Conservation (phyloP, 2,888 invertebrate genomes). For the Tetropium fuscum region DNA sequence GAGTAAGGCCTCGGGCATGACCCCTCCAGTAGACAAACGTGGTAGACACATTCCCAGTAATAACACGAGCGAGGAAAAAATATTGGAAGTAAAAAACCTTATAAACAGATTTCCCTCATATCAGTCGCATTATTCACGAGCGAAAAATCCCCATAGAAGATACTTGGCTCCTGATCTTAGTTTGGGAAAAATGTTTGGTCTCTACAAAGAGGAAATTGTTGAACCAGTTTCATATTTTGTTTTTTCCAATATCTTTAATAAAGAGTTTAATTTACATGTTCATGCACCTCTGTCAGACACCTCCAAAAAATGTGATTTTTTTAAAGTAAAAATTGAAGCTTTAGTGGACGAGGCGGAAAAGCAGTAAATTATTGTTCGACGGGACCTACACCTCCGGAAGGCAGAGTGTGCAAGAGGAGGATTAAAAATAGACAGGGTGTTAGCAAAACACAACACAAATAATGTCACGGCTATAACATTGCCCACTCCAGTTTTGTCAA, state of each 20-base stretch:
- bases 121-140: not conserved
- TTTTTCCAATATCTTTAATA: conserved; percentile 3
- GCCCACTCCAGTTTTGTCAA: conserved; percentile 42
- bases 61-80: no score
- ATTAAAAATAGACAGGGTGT: not conserved
- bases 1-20: no score
- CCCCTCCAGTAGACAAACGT: no score
- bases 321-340: conserved; percentile 4
- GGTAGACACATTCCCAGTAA: no score
- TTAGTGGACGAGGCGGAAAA: conserved; percentile 4
- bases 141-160: not conserved
- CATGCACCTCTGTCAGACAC: conserved; percentile 3
- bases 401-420: not conserved
- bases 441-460: conserved; percentile 10
- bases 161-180: not conserved
- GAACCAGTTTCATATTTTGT: conserved; percentile 4
- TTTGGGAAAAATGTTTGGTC: not conserved
- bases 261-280: conserved; percentile 4
- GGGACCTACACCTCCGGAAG: not conserved
- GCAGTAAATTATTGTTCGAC: conserved; percentile 3
- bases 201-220: conserved; percentile 1
- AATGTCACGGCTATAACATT: conserved; percentile 32
- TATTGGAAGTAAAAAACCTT: no score
- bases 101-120: no score
- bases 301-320: not conserved